Evolutionary conservation across 2,888 invertebrate species (phyloP), one percentile per base, ranked within the genome.

Genomic region (Ethmia dodecea): DNA sequence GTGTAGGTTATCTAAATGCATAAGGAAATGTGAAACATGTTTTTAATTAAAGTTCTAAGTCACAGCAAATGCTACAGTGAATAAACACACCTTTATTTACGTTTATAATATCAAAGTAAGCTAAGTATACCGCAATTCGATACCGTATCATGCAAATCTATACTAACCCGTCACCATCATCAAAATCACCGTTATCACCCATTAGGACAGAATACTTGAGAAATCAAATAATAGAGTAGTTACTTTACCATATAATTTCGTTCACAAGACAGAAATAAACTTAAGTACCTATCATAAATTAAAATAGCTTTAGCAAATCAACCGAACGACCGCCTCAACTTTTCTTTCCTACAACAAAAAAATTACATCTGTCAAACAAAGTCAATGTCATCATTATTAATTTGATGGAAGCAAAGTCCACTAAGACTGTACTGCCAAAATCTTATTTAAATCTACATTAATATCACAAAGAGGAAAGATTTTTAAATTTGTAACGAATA

Each of bases 141-240:
- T n/a, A n/a, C n/a, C n/a, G 11, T 28, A 25, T 5, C 20, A 22
- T 13, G 28, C 38, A 33, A 9, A 16, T 22, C 50, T 55, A 55
- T 79, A 83, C 83, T 83, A 78, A 86, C 86, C 86, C 86, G 57
- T 81, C 81, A 77, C 81, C 81, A 52, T 77, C 79, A 62, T 71
- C 76, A 74, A 71, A 79, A 60, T 75, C 80, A 65, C 79, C 77
- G 55, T 55, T 76, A 70, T 84, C 81, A 54, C 70, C 74, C 81
- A 84, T 81, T 62, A 42, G 42, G 49, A 51, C 42, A 50, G 49
- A 46, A 38, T 46, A 47, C 46, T 50, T 52, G 33, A 30, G 45
- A 38, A 42, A 55, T 26, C 22, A 6, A 26, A 11, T 11, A 12
- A 8, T 40, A 43, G 42, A 43, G 41, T 57, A 53, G 54, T 43